Base-by-base conservation (phyloP, 2,888 invertebrate genomes). In the Cybosia mesomella region DNA sequence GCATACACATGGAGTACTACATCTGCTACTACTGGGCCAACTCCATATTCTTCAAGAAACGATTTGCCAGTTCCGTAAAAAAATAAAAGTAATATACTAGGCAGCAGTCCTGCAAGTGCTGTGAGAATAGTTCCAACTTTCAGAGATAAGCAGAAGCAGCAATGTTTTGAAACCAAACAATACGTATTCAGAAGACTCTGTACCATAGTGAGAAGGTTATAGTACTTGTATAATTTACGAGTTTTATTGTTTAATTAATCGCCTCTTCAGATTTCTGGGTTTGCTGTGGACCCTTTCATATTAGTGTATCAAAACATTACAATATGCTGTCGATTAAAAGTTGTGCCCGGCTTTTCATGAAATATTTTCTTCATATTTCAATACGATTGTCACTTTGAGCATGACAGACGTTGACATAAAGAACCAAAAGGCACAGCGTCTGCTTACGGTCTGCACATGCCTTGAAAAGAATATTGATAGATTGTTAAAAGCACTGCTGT, bases 51-150 rank as follows among this genome's bases (percentile, higher is more conserved):
- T 28, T 74, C 60, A n/a, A 90, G 77, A 1, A 81, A 66, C 0
- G 58, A 54, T 54, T 72, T 74, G 8, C 83, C 86, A 7, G 67
- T 39, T 8, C 70, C 73, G 55, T 75, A 85, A 13, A 83, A 69
- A 13, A 82, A n/a, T 22, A 89, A 67, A 22, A 88, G 85, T 15
- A 72, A 58, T 4, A 82, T 9, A 67, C 89, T 84, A 3, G 82
- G 81, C 18, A 89, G 9, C 0, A 89, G 63, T 1, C 90, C 91
- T 0, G 81, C 49, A 18, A 87, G 2, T 10, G 85, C 82, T 70
- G 90, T 87, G 10, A 87, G 71, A 11, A 90, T 79, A 3, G 87
- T 85, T 13, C 89, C 91, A 15, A 78, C 60, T 76, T 87, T 89
- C n/a, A 86, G 82, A 9, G 85, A 71, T 24, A 87, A 43, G 64